These are phyloP conservation scores for Thymelicus lineola DNA, from an alignment of 2,888 invertebrate genomes.

Conservation along the genomic window DNA sequence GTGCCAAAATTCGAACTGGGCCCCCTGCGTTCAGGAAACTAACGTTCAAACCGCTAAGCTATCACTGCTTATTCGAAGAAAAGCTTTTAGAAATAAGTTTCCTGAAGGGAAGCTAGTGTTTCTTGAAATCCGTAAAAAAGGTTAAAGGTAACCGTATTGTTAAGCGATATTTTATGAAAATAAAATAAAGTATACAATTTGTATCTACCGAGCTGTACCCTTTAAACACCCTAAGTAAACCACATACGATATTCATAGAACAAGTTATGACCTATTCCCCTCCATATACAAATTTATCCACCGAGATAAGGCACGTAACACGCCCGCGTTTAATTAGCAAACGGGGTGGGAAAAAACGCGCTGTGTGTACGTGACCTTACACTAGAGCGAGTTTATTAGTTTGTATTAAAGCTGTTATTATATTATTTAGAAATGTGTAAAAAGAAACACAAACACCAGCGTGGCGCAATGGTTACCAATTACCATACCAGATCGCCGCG, in stretches of 20 bases:
- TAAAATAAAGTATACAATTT: neutral
- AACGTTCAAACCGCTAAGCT: no score
- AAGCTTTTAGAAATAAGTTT: no score
- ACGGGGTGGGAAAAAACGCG: slow-evolving; percentile 46
- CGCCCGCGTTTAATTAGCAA: slow-evolving; percentile 47
- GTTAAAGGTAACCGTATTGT: no score
- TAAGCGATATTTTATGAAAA: no score
- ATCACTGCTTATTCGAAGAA: no score
- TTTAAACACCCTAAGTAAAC: slow-evolving; percentile 35
- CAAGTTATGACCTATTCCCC: slow-evolving; percentile 28
- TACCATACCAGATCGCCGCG: no score
- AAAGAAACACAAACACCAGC: no score
- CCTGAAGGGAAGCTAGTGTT: no score
- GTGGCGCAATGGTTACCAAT: no score
- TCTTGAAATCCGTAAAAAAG: no score
- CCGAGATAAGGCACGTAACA: slow-evolving; percentile 46
- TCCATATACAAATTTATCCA: slow-evolving; percentile 37
- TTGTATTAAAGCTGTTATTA: neutral
- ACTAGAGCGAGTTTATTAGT: slow-evolving; percentile 19
- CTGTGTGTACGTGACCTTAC: slow-evolving; percentile 44
- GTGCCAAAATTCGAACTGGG: no score
- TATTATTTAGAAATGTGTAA: neutral
- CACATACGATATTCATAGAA: slow-evolving; percentile 37
- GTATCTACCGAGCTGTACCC: slow-evolving; percentile 6
- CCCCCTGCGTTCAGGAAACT: no score